Percentiles rank a stretch among this genome's conserved stretches.
phyloP scores from a whole-genome alignment of 2,888 invertebrate species.

The Rhyacophila evoluta region DNA sequence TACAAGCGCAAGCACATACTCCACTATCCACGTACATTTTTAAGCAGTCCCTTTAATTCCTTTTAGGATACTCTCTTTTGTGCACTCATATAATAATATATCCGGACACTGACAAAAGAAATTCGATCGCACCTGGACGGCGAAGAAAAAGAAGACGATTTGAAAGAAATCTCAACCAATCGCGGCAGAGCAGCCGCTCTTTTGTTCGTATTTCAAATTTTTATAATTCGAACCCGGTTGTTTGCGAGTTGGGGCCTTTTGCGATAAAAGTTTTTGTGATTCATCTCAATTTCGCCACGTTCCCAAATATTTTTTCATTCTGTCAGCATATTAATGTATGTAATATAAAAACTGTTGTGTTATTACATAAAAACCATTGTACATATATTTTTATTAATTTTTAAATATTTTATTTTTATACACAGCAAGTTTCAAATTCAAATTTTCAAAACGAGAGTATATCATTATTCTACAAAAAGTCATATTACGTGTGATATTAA shows the following conservation, averaged over 20 bases:
- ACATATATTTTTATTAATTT: no score
- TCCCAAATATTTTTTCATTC: no score
- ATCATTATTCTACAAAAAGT: no score
- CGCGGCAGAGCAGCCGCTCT: conserved; percentile 33
- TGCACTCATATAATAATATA: conserved; percentile 47
- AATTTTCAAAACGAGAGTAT: no score
- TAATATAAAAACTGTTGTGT: no score
- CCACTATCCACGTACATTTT: conserved; percentile 22
- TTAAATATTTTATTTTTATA: no score
- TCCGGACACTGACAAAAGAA: conserved; percentile 54
- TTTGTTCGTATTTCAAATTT: conserved; percentile 44
- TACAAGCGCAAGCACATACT: not conserved
- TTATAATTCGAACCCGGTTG: not conserved
- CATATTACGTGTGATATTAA: no score
- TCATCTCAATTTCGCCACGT: no score
- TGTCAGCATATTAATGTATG: no score
- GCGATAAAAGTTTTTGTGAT: not conserved
- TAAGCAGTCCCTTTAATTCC: conserved; percentile 47
- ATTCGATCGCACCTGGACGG: conserved; percentile 54
- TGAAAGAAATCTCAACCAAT: conserved; percentile 38
- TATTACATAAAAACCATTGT: no score
- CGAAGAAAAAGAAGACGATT: conserved; percentile 25
- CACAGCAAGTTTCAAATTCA: no score
- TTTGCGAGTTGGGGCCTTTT: not conserved
- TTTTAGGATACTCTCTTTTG: conserved; percentile 50